Percentiles rank a stretch among this genome's conserved stretches.
Evolutionary conservation across 30 jellyfish, hydroid and myxozoan species (phyloP).

Genomic region (Clytia hemisphaerica): DNA sequence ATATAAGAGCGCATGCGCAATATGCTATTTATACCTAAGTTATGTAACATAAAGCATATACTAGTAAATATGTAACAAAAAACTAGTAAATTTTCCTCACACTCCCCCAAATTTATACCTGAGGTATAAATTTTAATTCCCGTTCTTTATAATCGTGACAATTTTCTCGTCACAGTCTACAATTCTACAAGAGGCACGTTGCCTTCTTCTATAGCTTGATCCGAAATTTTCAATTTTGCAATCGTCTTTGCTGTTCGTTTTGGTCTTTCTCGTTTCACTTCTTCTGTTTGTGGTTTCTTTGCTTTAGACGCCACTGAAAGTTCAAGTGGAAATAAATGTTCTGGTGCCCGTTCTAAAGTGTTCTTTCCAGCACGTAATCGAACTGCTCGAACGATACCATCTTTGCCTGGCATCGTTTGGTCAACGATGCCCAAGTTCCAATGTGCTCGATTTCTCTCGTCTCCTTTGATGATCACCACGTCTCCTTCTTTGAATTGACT

Average conservation of each 20-base stretch:
- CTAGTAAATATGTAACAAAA: too few relatives aligned
- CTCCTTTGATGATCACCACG: constrained; percentile 49
- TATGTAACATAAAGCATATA: too few relatives aligned
- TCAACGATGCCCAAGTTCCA: constrained; percentile 43
- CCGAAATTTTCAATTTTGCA: neutral
- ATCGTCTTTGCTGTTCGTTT: constrained; percentile 16
- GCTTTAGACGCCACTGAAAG: constrained; percentile 9
- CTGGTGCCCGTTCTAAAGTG: constrained; percentile 47
- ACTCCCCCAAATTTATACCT: too few relatives aligned
- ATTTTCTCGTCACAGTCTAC: too few relatives aligned
- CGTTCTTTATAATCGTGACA: too few relatives aligned
- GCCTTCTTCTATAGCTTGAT: too few relatives aligned
- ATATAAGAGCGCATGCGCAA: too few relatives aligned
- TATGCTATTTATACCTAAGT: too few relatives aligned
- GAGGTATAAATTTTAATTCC: too few relatives aligned
- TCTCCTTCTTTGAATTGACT: constrained; percentile 29
- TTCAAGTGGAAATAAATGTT: constrained; percentile 43
- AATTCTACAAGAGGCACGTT: too few relatives aligned
- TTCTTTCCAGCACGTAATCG: constrained; percentile 35
- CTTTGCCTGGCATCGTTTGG: constrained; percentile 27
- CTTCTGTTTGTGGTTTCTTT: neutral
- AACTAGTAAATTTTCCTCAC: too few relatives aligned
- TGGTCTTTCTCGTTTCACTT: constrained; percentile 9
- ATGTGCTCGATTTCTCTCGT: constrained; percentile 40
- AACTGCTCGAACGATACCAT: constrained; percentile 56